Conservation (phyloP, 1,140 invertebrate species). For the Orussus abietinus region DNA sequence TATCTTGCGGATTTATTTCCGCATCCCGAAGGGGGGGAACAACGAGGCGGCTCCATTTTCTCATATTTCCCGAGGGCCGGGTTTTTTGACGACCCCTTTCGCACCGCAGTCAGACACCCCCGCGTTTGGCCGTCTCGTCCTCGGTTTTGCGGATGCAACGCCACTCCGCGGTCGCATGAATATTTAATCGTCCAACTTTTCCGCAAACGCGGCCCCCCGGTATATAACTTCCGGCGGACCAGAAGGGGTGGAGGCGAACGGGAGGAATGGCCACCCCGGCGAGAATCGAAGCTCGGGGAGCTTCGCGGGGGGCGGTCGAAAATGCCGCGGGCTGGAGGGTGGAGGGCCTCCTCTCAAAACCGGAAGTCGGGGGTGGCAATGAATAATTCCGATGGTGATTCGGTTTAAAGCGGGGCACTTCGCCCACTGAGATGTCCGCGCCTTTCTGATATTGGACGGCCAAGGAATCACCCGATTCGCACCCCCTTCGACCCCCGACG, state of each 20-base stretch:
- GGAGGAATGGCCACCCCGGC: conserved; percentile 19
- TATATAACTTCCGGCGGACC: neutral
- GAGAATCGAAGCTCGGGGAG: conserved; percentile 16
- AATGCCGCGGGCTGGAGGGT: no score
- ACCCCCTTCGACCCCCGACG: no score
- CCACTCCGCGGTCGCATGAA: conserved; percentile 27
- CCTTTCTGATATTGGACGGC: no score
- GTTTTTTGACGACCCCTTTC: no score
- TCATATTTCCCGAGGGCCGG: no score
- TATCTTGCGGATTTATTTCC: no score
- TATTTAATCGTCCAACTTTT: conserved; percentile 36
- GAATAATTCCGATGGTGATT: conserved; percentile 45
- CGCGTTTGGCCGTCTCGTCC: conserved; percentile 7
- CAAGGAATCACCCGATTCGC: no score
- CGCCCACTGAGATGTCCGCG: conserved; percentile 19
- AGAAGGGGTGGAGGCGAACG: conserved; percentile 17
- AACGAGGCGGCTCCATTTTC: no score
- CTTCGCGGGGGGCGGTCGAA: no score
- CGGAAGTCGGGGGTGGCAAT: conserved; percentile 35
- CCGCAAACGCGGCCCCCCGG: conserved; percentile 8
- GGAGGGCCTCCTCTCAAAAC: no score
- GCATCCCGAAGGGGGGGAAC: no score
- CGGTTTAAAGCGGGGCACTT: conserved; percentile 29
- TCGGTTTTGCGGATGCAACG: conserved; percentile 6
- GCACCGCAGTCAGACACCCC: no score